A percentile compares a stretch with the other conserved stretches of the same genome.
phyloP scores from a whole-genome alignment of 1,140 invertebrate species.

The Drosophila tropicalis region DNA sequence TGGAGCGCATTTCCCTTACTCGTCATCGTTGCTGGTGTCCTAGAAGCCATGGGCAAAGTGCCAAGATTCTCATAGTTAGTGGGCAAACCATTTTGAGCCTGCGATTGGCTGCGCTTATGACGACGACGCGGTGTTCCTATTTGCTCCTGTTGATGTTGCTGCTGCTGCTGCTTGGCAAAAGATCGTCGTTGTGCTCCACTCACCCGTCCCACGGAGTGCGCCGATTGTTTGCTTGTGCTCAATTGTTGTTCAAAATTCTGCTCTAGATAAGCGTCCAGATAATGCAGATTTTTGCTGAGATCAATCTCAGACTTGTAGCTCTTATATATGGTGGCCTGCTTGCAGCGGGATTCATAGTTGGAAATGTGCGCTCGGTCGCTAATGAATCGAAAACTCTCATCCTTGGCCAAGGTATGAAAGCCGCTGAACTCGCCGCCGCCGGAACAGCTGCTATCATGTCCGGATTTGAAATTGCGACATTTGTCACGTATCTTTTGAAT shows the following conservation, averaged over 20 bases:
- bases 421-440: slow-evolving; percentile 60
- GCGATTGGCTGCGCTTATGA: slow-evolving; percentile 72
- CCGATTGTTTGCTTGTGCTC: slow-evolving; percentile 55
- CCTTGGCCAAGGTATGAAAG: slow-evolving; percentile 72
- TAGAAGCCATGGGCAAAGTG: slow-evolving; percentile 58
- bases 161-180: slow-evolving; percentile 41
- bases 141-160: not conserved
- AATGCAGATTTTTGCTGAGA: slow-evolving; percentile 80
- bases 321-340: slow-evolving; percentile 78
- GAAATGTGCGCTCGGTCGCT: slow-evolving; percentile 72
- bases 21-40: slow-evolving; percentile 13
- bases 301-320: slow-evolving; percentile 83
- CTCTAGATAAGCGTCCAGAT: slow-evolving; percentile 79
- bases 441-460: slow-evolving; percentile 23
- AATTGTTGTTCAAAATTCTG: slow-evolving; percentile 77
- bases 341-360: slow-evolving; percentile 73
- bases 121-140: slow-evolving; percentile 31
- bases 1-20: slow-evolving; percentile 25
- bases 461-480: slow-evolving; percentile 73
- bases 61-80: slow-evolving; percentile 75
- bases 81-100: slow-evolving; percentile 38
- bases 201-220: slow-evolving; percentile 71
- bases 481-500: slow-evolving; percentile 78
- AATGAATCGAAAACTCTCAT: slow-evolving; percentile 80
- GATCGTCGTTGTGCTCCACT: slow-evolving; percentile 52